phyloP scores from a whole-genome alignment of 2,888 invertebrate species.

The Hedychridium roseum region DNA sequence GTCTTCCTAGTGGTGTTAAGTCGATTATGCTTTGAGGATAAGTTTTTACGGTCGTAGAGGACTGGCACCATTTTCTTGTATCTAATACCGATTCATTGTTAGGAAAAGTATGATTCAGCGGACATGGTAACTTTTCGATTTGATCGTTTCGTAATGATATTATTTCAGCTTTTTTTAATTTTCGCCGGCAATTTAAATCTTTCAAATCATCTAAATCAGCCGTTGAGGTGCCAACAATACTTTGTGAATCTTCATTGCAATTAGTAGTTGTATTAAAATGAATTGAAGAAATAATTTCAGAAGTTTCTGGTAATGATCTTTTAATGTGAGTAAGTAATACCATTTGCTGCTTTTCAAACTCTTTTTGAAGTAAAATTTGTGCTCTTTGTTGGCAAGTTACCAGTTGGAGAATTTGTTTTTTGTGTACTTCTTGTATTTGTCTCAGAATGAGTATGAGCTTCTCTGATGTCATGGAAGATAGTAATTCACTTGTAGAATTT shows the following conservation, averaged over 20 bases:
- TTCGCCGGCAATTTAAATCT: too few species aligned
- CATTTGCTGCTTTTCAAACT: slow-evolving; percentile 74
- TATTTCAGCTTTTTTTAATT: too few species aligned
- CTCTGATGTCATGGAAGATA: slow-evolving; percentile 46
- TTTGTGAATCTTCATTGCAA: too few species aligned
- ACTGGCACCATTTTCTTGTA: background rate
- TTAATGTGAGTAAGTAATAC: slow-evolving; percentile 66
- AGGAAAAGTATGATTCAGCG: slow-evolving; percentile 24
- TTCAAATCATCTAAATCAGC: too few species aligned
- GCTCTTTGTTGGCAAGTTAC: slow-evolving; percentile 73
- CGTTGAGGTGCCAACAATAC: too few species aligned
- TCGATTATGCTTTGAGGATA: too few species aligned
- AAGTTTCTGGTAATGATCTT: slow-evolving; percentile 54
- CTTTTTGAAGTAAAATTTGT: slow-evolving; percentile 70
- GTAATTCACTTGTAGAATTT: slow-evolving; percentile 35
- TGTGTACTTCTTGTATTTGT: slow-evolving; percentile 72
- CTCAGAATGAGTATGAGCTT: slow-evolving; percentile 52
- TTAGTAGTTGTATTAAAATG: too few species aligned
- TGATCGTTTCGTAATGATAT: background rate
- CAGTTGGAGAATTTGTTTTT: slow-evolving; percentile 70
- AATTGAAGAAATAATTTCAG: slow-evolving; percentile 26
- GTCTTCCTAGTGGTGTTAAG: too few species aligned
- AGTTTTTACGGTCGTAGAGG: too few species aligned
- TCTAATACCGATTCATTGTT: slow-evolving; percentile 4
- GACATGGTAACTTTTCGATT: slow-evolving; percentile 9